These are phyloP conservation scores for Menidia beryllina DNA, from an alignment of 2,113 vertebrate genomes.

Conservation along the genomic window DNA sequence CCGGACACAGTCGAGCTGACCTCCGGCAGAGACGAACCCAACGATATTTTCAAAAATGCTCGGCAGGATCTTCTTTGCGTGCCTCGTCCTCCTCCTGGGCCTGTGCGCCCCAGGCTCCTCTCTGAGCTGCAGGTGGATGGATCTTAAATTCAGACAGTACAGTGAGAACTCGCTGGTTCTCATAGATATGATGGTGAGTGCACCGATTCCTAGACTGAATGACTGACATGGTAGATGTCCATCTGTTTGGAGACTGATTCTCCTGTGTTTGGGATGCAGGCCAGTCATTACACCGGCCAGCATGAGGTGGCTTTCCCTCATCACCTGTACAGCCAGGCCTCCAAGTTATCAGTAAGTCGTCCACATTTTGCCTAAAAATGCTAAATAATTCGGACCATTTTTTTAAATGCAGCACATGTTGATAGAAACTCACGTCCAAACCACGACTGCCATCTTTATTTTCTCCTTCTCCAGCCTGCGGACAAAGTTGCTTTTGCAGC, in stretches of 20 bases:
- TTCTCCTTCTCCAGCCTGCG: constrained; percentile 52
- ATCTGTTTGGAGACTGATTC: not conserved
- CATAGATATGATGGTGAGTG: constrained; percentile 63
- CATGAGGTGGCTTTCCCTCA: constrained; percentile 47
- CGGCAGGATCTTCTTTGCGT: constrained; percentile 27
- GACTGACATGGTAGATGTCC: not conserved
- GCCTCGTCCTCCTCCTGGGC: constrained; percentile 42
- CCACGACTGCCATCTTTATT: not conserved
- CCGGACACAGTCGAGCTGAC: not conserved
- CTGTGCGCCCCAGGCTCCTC: constrained; percentile 37
- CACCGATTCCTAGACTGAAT: not conserved
- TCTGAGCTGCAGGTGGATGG: constrained; percentile 70
- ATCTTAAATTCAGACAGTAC: constrained; percentile 54
- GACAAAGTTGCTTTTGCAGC: constrained; percentile 60
- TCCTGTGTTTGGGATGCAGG: constrained; percentile 42
- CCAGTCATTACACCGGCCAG: constrained; percentile 39
- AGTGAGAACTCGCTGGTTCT: constrained; percentile 42
- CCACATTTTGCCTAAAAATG: not conserved
- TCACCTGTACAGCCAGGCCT: constrained; percentile 34
- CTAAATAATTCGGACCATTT: no score
- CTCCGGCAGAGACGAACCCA: no score
- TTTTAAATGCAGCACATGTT: no score
- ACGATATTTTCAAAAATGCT: constrained; percentile 40
- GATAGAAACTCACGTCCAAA: no score
- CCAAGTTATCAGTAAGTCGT: constrained; percentile 53